Evolutionary conservation across 2,797 vertebrate genomes (phyloP).

Genomic region (Sciurus vulgaris): DNA sequence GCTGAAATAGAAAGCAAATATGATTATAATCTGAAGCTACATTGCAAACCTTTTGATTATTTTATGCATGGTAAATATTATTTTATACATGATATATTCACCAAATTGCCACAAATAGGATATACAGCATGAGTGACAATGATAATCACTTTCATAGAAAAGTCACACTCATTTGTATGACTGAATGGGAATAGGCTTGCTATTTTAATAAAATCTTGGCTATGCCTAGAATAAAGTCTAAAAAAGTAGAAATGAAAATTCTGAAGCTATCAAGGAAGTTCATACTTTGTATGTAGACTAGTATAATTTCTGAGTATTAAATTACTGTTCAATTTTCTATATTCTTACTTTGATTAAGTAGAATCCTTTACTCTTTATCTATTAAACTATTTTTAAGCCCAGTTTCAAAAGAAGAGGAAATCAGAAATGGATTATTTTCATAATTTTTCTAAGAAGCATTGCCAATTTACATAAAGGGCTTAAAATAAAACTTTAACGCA

Average conservation of each 20-base stretch:
- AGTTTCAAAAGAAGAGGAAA: conserved; percentile 53
- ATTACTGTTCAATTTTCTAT: background rate
- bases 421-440: background rate
- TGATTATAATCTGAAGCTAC: background rate
- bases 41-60: background rate
- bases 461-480: background rate
- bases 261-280: background rate
- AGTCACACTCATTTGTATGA: background rate
- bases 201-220: background rate
- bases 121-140: background rate
- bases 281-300: background rate
- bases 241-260: background rate
- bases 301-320: background rate
- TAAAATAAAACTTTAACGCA: background rate
- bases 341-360: background rate
- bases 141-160: background rate
- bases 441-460: background rate
- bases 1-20: background rate
- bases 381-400: conserved; percentile 2
- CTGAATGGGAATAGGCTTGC: background rate
- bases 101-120: background rate
- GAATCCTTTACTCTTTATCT: background rate
- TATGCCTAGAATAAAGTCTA: background rate
- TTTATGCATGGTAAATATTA: background rate
- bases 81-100: background rate